Evolutionary conservation across 2,888 invertebrate species (phyloP).

Genomic region (Timandra comae): DNA sequence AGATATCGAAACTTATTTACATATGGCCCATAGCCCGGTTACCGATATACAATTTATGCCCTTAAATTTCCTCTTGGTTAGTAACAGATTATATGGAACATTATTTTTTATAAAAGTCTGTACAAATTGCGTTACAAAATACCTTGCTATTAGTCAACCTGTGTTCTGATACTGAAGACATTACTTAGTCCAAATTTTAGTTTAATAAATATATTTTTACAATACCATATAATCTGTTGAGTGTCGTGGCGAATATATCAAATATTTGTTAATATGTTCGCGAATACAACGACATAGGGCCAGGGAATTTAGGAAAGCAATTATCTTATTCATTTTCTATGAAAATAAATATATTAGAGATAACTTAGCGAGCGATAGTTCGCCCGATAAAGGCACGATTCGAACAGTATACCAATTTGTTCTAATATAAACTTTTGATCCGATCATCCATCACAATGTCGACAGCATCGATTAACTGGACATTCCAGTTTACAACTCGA

Average conservation of each 20-base stretch:
- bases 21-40: constrained; percentile 34
- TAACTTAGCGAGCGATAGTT: background rate
- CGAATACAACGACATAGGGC: background rate
- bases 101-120: background rate
- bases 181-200: too few species aligned
- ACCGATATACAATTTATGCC: constrained; percentile 1
- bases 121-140: background rate
- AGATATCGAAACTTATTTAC: constrained; percentile 43
- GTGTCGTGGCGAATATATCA: background rate
- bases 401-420: background rate
- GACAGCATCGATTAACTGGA: too few species aligned
- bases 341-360: constrained; percentile 9
- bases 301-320: background rate
- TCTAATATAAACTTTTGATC: too few species aligned
- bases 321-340: constrained; percentile 10
- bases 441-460: too few species aligned
- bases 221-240: too few species aligned
- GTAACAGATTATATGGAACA: background rate
- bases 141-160: too few species aligned
- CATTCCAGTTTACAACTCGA: too few species aligned
- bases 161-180: too few species aligned
- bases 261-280: background rate
- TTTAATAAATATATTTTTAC: too few species aligned
- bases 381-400: background rate
- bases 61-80: too few species aligned